phyloP scores from a whole-genome alignment of 2,888 invertebrate species.

The Anaspis maculata region DNA sequence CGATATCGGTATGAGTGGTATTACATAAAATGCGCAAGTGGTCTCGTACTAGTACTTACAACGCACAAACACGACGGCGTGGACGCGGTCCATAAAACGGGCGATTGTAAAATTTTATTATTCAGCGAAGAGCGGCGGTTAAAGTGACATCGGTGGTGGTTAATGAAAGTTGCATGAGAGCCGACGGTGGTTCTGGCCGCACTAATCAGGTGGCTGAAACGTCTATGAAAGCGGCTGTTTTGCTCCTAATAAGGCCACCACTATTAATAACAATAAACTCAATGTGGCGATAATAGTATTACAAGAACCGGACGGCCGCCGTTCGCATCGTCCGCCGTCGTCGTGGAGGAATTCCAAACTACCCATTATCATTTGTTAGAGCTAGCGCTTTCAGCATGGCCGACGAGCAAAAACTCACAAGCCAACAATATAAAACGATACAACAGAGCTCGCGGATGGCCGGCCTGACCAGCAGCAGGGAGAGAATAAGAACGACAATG shows the following conservation, averaged over 20 bases:
- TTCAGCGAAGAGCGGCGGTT: conserved; percentile 32
- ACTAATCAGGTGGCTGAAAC: conserved; percentile 43
- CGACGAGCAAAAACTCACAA: conserved; percentile 16
- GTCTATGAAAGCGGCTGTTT: conserved; percentile 38
- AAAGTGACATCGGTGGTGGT: conserved; percentile 22
- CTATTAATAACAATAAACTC: conserved; percentile 46
- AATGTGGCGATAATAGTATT: conserved; percentile 44
- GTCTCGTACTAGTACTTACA: no score
- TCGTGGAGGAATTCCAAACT: conserved; percentile 40
- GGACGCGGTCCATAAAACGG: conserved; percentile 33
- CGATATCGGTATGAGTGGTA: conserved; percentile 17
- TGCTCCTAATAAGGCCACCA: conserved; percentile 39
- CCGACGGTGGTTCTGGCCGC: conserved; percentile 18
- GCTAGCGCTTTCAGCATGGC: conserved; percentile 28
- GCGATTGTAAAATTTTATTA: conserved; percentile 40
- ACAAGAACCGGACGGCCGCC: conserved; percentile 33
- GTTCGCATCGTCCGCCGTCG: conserved; percentile 18
- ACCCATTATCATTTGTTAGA: conserved; percentile 43
- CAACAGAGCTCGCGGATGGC: no score
- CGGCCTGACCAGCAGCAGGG: no score
- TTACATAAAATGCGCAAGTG: conserved; percentile 34
- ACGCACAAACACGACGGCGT: no score
- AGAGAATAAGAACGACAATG: no score
- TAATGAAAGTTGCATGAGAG: conserved; percentile 37
- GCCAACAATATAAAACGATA: no score